Evolutionary conservation across 2,113 vertebrate species (phyloP), one percentile per base, ranked within the genome.

Genomic region (Anseranas semipalmata): DNA sequence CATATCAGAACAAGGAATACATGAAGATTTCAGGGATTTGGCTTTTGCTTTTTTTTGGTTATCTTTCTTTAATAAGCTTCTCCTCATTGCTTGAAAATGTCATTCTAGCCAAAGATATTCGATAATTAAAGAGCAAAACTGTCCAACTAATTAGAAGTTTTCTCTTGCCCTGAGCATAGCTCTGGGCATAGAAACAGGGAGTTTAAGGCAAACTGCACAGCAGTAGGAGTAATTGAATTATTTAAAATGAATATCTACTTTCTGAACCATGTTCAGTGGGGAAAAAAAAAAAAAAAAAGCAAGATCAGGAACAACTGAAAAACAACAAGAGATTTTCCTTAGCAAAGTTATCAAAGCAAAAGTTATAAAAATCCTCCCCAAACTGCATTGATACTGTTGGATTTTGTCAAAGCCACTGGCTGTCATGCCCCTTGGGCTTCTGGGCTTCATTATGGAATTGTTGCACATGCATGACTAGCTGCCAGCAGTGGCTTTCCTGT

Each of bases 41-140:
- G 33, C 21, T 79, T 92, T 88, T 86, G 60, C 1, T 4, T 12
- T 0, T 59, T 56, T 71, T 52, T 77, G 76, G n/a, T 84, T 85
- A 76, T 91, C 45, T 87, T 86, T 80, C 60, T 85, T 87, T 90
- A 94, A 90, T 90, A 89, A 94, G 27, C 28, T 6, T 87, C 39
- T 94, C 33, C 9, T 88, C 1, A 0, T 96, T 95, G 59, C 87
- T 96, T 85, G 53, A 76, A 96, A 96, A 95, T 92, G 85, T 89
- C 84, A 82, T 93, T 94, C 90, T n/a, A 95, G 63, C n/a, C 76
- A 81, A 91, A 93, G 70, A 86, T 80, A 45, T 79, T 95, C 91
- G 73, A 84, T 93, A 97, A 97, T 97, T 97, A 95, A 97, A 97
- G 81, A 96, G 91, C 79, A 97, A 97, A 96, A 87, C 79, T 70